Conservation (phyloP, 2,113 vertebrate species). For the Collichthys lucidus region DNA sequence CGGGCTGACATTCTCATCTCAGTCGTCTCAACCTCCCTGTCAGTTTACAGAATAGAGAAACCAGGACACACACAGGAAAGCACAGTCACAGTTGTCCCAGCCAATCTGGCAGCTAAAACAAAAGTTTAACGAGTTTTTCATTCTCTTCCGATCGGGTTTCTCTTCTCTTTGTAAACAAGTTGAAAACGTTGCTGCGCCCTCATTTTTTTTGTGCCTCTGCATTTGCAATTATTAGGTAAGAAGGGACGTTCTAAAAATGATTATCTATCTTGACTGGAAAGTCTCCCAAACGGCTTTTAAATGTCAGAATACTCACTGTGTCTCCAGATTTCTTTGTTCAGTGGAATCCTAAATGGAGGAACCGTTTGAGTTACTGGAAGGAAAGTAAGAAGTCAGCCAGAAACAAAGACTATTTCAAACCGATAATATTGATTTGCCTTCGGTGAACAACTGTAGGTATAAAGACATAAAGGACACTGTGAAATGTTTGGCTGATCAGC, state of each 20-base stretch:
- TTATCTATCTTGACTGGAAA: neutral
- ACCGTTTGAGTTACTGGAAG: neutral
- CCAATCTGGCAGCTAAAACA: slow-evolving; percentile 37
- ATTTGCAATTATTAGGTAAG: neutral
- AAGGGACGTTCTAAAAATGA: neutral
- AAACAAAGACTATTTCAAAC: neutral
- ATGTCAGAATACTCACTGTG: neutral
- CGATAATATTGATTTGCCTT: neutral
- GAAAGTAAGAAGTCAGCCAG: neutral
- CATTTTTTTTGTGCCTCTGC: neutral
- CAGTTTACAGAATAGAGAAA: slow-evolving; percentile 47
- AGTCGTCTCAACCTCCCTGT: slow-evolving; percentile 54
- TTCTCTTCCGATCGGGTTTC: slow-evolving; percentile 33
- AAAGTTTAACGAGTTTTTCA: slow-evolving; percentile 53
- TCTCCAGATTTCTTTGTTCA: neutral
- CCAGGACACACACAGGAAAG: slow-evolving; percentile 19
- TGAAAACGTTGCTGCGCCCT: neutral
- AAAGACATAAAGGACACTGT: neutral
- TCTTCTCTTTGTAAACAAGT: slow-evolving; percentile 2
- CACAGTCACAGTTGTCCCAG: slow-evolving; percentile 34
- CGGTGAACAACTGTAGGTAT: neutral
- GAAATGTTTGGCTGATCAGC: neutral
- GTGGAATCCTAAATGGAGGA: neutral
- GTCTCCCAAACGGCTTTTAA: neutral
- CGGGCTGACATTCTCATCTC: slow-evolving; percentile 72